Evolutionary conservation across 2,113 vertebrate genomes (phyloP).

Genomic region (Callaeas wilsoni): DNA sequence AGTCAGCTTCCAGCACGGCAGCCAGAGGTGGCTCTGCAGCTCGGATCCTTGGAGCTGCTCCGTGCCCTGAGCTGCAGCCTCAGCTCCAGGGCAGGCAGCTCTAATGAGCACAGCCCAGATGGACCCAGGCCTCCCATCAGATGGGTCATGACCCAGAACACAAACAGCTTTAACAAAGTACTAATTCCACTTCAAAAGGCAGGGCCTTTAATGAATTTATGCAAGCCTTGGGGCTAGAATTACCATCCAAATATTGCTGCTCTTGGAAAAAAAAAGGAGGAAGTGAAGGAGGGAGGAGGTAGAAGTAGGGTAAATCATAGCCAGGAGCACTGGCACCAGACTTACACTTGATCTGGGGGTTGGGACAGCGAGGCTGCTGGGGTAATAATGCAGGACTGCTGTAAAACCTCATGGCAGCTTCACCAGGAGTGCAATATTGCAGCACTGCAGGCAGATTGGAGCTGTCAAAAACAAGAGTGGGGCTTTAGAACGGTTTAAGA

Average conservation of each 20-base stretch:
- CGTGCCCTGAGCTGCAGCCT: background rate
- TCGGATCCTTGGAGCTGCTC: background rate
- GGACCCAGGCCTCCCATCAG: background rate
- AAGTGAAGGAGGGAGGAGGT: background rate
- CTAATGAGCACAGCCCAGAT: constrained; percentile 41
- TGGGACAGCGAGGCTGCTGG: background rate
- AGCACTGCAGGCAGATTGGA: background rate
- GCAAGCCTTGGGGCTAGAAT: constrained; percentile 15
- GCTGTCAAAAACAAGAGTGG: background rate
- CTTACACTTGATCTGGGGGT: background rate
- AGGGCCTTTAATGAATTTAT: constrained; percentile 16
- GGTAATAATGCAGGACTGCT: background rate
- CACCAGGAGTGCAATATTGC: background rate
- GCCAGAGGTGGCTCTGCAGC: background rate
- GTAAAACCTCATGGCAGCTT: background rate
- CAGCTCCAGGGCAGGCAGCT: constrained; percentile 14
- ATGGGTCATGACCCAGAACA: constrained; percentile 32
- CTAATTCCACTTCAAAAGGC: constrained; percentile 45
- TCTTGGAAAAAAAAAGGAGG: background rate
- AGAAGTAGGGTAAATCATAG: background rate
- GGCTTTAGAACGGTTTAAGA: fast-evolving
- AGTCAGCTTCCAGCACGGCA: background rate
- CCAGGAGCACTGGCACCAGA: background rate
- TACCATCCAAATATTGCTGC: constrained; percentile 15
- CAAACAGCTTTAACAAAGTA: background rate